Evolutionary conservation across 2,888 invertebrate species (phyloP).

Genomic region (Drosophila anomalata): DNA sequence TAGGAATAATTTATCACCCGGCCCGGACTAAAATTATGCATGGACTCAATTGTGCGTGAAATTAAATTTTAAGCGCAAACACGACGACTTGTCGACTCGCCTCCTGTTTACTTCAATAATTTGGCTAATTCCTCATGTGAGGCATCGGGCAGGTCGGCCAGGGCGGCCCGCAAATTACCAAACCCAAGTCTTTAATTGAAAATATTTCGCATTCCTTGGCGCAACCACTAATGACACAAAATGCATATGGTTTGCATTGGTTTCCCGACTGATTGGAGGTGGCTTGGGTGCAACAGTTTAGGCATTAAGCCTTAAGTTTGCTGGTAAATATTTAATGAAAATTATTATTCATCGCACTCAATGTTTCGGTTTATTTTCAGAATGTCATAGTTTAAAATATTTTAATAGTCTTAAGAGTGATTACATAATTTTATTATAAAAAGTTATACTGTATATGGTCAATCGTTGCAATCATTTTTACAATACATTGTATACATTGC

Average conservation of each 20-base stretch:
- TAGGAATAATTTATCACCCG: conserved; percentile 79
- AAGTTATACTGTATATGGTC: no score
- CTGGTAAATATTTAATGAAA: not conserved
- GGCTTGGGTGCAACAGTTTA: not conserved
- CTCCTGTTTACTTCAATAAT: conserved; percentile 75
- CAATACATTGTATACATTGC: no score
- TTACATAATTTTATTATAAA: no score
- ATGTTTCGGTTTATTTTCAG: no score
- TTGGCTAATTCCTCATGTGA: conserved; percentile 72
- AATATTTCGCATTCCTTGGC: conserved; percentile 52
- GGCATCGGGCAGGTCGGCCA: not conserved
- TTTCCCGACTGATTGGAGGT: conserved; percentile 25
- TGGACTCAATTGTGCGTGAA: conserved; percentile 80
- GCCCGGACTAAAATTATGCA: conserved; percentile 71
- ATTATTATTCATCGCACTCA: not conserved
- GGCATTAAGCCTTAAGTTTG: not conserved
- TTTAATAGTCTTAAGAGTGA: no score
- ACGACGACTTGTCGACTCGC: conserved; percentile 66
- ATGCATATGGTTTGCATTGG: conserved; percentile 12
- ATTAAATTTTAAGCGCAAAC: conserved; percentile 81
- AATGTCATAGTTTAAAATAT: no score
- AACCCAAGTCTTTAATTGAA: conserved; percentile 60
- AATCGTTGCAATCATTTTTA: no score
- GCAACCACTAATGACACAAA: conserved; percentile 31
- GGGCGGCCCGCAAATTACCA: not conserved